Percentiles rank a stretch among this genome's conserved stretches.
These are phyloP conservation scores for Nothoprocta pentlandii DNA, from an alignment of 2,113 vertebrate species.

Conservation along the genomic window DNA sequence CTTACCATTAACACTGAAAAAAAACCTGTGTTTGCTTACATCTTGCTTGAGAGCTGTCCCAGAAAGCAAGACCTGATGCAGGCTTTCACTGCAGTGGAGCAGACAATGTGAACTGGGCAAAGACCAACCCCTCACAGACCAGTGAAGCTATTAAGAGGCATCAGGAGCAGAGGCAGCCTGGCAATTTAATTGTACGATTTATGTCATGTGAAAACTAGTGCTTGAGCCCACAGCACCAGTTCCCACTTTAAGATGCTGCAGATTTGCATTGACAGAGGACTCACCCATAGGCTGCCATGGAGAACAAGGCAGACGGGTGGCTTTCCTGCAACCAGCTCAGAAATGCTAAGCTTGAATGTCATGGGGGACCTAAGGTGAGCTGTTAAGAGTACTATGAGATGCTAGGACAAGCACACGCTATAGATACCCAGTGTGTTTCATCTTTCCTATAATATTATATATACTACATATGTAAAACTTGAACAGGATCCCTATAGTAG, in stretches of 20 bases:
- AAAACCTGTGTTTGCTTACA: neutral
- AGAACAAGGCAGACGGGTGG: neutral
- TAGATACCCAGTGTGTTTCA: neutral
- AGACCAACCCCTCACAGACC: fast-evolving
- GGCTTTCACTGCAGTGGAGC: neutral
- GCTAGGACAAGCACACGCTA: neutral
- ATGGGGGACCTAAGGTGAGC: neutral
- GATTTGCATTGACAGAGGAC: neutral
- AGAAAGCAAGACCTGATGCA: neutral
- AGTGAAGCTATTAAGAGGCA: neutral
- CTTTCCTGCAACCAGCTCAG: neutral
- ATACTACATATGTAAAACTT: neutral
- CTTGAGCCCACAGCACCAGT: neutral
- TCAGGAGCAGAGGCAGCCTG: neutral
- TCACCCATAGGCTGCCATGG: fast-evolving
- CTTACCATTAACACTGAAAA: neutral
- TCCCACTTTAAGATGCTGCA: neutral
- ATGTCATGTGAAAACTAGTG: neutral
- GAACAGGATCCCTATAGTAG: neutral
- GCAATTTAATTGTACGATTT: neutral
- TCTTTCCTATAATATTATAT: neutral
- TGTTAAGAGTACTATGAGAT: neutral
- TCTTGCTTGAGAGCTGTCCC: neutral
- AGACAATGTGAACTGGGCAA: neutral
- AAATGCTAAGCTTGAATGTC: neutral